Percentiles rank a stretch among this genome's conserved stretches.
These are phyloP conservation scores for Pogonophryne albipinna DNA, from an alignment of 2,797 vertebrate species.

Conservation along the genomic window DNA sequence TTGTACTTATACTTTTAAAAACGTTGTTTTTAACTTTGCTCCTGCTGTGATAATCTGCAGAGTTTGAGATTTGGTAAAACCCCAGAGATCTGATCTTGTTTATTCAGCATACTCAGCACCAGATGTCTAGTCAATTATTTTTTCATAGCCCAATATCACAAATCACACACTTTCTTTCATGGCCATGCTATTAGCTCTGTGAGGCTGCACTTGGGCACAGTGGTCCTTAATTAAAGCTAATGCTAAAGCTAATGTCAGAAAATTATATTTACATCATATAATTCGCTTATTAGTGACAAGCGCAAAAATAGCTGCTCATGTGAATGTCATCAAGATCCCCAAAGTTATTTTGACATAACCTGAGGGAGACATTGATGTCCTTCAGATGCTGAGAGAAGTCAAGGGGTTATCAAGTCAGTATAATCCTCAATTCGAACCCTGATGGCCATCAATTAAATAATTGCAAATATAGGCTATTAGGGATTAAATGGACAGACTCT, in stretches of 20 bases:
- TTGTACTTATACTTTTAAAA: neutral
- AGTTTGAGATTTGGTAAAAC: neutral
- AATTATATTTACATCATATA: neutral
- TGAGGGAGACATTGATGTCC: neutral
- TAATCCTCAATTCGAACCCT: neutral
- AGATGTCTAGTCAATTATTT: neutral
- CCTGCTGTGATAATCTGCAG: neutral
- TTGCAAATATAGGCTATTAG: neutral
- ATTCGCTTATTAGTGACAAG: neutral
- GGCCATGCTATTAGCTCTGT: neutral
- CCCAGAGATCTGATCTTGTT: neutral
- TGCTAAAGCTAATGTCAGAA: conserved; percentile 2
- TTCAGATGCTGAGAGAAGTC: neutral
- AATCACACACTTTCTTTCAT: too few species aligned
- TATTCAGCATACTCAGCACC: neutral
- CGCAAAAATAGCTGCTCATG: neutral
- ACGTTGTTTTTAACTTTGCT: neutral
- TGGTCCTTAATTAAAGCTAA: neutral
- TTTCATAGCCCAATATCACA: too few species aligned
- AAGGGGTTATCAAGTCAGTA: neutral
- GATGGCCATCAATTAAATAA: neutral
- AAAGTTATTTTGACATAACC: neutral
- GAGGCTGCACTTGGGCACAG: neutral
- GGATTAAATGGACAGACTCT: neutral
- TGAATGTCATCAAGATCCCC: too few species aligned